These are phyloP conservation scores for Caracal caracal DNA, from an alignment of 2,113 vertebrate genomes.

Conservation along the genomic window DNA sequence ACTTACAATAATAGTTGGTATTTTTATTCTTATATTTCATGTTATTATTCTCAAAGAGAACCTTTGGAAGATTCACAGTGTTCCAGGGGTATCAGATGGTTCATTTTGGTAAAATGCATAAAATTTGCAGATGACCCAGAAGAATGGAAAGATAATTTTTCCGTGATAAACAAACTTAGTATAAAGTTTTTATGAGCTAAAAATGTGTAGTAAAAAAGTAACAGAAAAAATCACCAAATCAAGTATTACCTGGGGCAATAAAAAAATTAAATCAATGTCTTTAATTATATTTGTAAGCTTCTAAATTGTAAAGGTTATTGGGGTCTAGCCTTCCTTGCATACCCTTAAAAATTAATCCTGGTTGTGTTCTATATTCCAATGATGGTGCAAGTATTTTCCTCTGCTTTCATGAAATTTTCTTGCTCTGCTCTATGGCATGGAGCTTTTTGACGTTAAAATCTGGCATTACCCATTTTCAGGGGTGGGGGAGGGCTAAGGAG, in stretches of 20 bases:
- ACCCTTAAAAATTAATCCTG: slow-evolving; percentile 50
- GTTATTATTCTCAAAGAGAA: slow-evolving; percentile 44
- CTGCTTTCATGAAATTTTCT: not conserved
- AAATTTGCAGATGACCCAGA: slow-evolving; percentile 3
- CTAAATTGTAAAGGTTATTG: slow-evolving; percentile 57
- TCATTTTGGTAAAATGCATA: slow-evolving; percentile 18
- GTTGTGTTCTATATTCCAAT: not conserved
- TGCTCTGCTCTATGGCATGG: not conserved
- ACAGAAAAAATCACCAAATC: slow-evolving; percentile 56
- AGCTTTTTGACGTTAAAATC: not conserved
- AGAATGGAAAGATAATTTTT: slow-evolving; percentile 40
- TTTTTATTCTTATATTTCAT: not conserved
- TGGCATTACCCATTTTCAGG: not conserved
- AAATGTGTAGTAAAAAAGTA: slow-evolving; percentile 69
- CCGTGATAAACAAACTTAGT: slow-evolving; percentile 59
- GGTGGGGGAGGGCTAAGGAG: not conserved
- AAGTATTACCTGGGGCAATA: slow-evolving; percentile 23
- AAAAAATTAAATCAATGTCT: slow-evolving; percentile 56
- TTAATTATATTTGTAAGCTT: slow-evolving; percentile 54
- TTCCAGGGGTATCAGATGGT: not conserved
- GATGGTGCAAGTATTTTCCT: not conserved
- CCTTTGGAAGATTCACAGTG: not conserved
- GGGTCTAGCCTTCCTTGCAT: slow-evolving; percentile 48
- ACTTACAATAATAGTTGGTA: not conserved
- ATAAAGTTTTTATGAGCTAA: slow-evolving; percentile 47